Evolutionary conservation across 2,888 invertebrate genomes (phyloP), one percentile per base, ranked within the genome.

Genomic region (Drosophila rubida): DNA sequence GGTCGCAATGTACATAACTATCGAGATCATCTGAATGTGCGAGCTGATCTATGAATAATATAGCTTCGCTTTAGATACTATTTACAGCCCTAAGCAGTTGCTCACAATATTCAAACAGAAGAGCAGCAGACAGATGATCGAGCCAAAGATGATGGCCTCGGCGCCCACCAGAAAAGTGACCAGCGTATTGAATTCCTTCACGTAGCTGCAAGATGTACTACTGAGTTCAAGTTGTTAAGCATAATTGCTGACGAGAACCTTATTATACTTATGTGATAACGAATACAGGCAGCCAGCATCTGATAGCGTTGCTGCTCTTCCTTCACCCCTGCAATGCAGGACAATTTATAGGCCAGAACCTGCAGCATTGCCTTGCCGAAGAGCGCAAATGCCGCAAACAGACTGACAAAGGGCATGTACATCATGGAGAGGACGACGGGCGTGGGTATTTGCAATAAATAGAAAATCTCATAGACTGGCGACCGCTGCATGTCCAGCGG

Each of bases 361-460:
- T 82, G 81, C 3, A 91, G 72, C 57, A 85, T 72, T 6, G 86
- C 79, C 30, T 78, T 85, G 22, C 87, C 90, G 54, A 91, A 91
- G 76, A 90, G 85, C 1, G 90, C 84, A 54, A 87, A 89, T 1
- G 90, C 79, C 8, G 86, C 90, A 60, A 91, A 91, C 3, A 91
- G 67, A 60, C 81, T 90, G 6, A 87, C 89, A 61, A 90, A 91
- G 4, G 91, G 90, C 89, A 91, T 90, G 27, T 90, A 91, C 88
- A 90, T 76, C 51, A 77, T 63, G 1, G 81, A 73, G 4, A 91
- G 68, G 4, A 87, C 44, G 2, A 90, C 14, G 9, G 90, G 85
- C 2, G 74, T 70, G 13, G 88, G 74, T 8, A 89, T 19, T 67
- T 91, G 83, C 42, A 87, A 39, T 7, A 89, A 25, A 61, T 88